Evolutionary conservation across 1,140 invertebrate species (phyloP).

Genomic region (Zaprionus inermis): DNA sequence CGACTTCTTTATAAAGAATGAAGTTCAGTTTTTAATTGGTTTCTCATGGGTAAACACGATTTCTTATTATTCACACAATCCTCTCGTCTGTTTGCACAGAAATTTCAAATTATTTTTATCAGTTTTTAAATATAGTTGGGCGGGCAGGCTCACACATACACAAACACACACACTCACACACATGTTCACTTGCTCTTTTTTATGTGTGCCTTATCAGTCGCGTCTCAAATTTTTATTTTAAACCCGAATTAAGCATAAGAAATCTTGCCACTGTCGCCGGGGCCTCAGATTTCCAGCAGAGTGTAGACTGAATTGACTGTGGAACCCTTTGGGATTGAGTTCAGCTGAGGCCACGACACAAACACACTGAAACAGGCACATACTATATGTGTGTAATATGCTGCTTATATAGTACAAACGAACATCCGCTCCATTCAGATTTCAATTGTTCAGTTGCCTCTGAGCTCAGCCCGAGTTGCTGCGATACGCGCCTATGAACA

Average conservation of each 20-base stretch:
- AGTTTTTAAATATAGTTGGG: slow-evolving; percentile 34
- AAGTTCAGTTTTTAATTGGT: background rate
- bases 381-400: slow-evolving; percentile 18
- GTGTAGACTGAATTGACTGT: slow-evolving; percentile 14
- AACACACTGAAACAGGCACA: slow-evolving; percentile 26
- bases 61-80: background rate
- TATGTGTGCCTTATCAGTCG: slow-evolving; percentile 56
- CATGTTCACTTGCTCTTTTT: slow-evolving; percentile 11
- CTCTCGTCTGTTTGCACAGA: slow-evolving; percentile 43
- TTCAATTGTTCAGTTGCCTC: slow-evolving; percentile 52
- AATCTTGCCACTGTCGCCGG: slow-evolving; percentile 57
- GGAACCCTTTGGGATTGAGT: slow-evolving; percentile 74
- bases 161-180: background rate
- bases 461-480: slow-evolving; percentile 52
- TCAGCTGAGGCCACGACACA: slow-evolving; percentile 71
- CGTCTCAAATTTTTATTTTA: slow-evolving; percentile 38
- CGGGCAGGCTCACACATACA: too few relatives aligned
- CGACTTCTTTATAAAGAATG: background rate
- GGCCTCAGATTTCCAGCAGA: slow-evolving; percentile 44
- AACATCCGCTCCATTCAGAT: slow-evolving; percentile 81
- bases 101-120: slow-evolving; percentile 48
- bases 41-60: slow-evolving; percentile 20
- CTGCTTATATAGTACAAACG: slow-evolving; percentile 38
- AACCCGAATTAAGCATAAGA: slow-evolving; percentile 43
- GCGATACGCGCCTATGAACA: slow-evolving; percentile 72